These are phyloP conservation scores for Calliopsis andreniformis DNA, from an alignment of 1,140 invertebrate genomes.

Conservation along the genomic window DNA sequence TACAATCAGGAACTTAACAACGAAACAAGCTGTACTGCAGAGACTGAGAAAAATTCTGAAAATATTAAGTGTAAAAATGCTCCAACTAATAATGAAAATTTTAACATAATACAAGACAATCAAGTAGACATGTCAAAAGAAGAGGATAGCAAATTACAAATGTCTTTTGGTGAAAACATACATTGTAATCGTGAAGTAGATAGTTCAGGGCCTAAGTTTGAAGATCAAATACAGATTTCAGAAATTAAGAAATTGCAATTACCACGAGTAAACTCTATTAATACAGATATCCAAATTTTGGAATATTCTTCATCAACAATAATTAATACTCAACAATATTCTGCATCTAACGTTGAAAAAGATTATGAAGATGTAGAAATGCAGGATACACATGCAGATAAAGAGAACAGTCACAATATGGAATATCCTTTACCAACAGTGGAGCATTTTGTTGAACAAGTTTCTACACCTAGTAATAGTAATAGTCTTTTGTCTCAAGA, in stretches of 20 bases:
- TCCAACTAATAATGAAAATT: not conserved
- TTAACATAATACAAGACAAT: not conserved
- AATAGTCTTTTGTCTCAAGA: too few relatives aligned
- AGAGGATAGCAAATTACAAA: not conserved
- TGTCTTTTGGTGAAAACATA: not conserved
- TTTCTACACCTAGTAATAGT: not conserved
- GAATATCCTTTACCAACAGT: not conserved
- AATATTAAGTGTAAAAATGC: not conserved
- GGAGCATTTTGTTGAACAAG: too few relatives aligned
- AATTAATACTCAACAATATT: not conserved
- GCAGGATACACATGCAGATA: not conserved
- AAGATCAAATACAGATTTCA: not conserved
- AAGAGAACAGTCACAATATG: constrained; percentile 3
- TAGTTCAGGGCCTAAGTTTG: not conserved
- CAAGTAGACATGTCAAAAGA: not conserved
- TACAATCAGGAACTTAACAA: not conserved
- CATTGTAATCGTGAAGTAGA: not conserved
- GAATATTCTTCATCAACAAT: not conserved
- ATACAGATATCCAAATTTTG: not conserved
- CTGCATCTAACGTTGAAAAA: not conserved
- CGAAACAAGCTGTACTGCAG: not conserved
- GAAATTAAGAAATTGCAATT: not conserved
- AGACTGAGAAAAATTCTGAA: not conserved
- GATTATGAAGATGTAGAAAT: not conserved
- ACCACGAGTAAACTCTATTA: not conserved